Evolutionary conservation across 23 tunicate genomes (phyloP), one percentile per base, ranked within the genome.

Genomic region (Botrylloides violaceus): DNA sequence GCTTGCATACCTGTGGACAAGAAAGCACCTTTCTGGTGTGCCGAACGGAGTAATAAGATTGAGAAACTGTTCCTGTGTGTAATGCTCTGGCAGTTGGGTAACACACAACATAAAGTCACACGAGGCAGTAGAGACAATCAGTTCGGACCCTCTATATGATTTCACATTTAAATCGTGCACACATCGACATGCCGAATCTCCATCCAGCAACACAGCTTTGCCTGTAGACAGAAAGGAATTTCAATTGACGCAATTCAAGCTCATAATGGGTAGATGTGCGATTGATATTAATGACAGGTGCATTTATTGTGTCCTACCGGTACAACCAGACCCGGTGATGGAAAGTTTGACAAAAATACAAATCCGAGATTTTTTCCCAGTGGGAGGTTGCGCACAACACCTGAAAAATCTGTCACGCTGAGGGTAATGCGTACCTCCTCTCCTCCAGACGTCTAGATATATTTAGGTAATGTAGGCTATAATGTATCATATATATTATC

Each of bases 31-130:
- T 60, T 93, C 98, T 36, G 98, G 86, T 56, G 87, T 87, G 25
- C 98, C 98, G 65, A 93, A 93, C 24, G 88, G 94, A 30, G 87
- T 74, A 30, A 93, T 81, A 22, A 93, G 64, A 35, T 56, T 86
- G 19, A 85, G 43, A 66, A 93, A 85, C 64, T 93, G 88, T 20
- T 90, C 81, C 36, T 78, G 66, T 2, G 89, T 93, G 71, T 47
- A 85, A 2, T 76, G 47, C n/a, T 65, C 29, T 2, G 98, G 98
- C 6, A 90, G 76, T 49, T 90, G 98, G 29, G 98, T 83, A 15
- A 90, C 62, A 79, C 98, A 88, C 37, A 88, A 64, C 96, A 88
- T 88, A 59, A 88, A 88, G 64, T 88, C 96, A 36, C 96, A 88
- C 19, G 96, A 88, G 0, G 96, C 96, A 15, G 81, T 43, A 27